These are phyloP conservation scores for Botia kubotai DNA, from an alignment of 2,797 vertebrate species.

Conservation along the genomic window DNA sequence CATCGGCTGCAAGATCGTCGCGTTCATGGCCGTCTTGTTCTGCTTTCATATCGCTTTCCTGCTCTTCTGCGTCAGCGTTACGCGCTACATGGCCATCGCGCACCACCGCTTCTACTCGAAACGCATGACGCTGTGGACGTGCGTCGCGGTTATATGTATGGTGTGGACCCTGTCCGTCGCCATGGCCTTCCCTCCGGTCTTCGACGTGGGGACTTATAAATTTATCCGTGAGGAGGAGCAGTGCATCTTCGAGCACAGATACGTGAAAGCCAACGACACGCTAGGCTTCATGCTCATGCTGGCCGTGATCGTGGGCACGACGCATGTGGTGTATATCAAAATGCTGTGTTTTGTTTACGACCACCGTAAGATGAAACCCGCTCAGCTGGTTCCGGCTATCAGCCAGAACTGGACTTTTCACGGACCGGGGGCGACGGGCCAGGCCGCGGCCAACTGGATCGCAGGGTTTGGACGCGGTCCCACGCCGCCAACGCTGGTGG, in stretches of 20 bases:
- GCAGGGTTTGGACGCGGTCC: constrained; percentile 94
- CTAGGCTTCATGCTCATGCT: constrained; percentile 95
- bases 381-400: constrained; percentile 92
- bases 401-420: constrained; percentile 99
- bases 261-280: constrained; percentile 92
- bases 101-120: constrained; percentile 96
- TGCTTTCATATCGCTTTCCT: constrained; percentile 96
- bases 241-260: constrained; percentile 94
- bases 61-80: constrained; percentile 94
- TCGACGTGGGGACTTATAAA: constrained; percentile 91
- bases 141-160: constrained; percentile 90
- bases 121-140: constrained; percentile 91
- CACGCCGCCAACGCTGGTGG: constrained; percentile 93
- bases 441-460: constrained; percentile 97
- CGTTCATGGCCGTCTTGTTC: constrained; percentile 92
- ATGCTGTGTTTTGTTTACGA: constrained; percentile 95
- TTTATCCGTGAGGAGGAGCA: constrained; percentile 92
- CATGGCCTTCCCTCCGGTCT: constrained; percentile 93
- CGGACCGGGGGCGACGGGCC: constrained; percentile 92
- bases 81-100: constrained; percentile 95
- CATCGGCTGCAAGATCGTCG: constrained; percentile 90
- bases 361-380: constrained; percentile 96
- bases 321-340: constrained; percentile 92
- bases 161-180: constrained; percentile 94
- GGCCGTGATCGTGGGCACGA: constrained; percentile 89